phyloP scores from a whole-genome alignment of 2,888 invertebrate genomes.

The Lepidocyrtinus sp. region DNA sequence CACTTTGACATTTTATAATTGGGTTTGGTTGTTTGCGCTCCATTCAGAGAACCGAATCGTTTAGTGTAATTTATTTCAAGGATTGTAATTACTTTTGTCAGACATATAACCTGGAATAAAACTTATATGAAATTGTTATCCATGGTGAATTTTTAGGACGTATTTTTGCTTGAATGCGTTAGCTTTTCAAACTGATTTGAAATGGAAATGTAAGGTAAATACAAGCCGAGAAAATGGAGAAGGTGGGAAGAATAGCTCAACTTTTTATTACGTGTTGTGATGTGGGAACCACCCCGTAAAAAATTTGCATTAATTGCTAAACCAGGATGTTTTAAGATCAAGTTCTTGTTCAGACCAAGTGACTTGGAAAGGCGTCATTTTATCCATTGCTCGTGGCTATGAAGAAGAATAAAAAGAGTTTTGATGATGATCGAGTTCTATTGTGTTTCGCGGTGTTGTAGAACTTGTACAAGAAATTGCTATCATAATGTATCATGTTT shows the following conservation, averaged over 20 bases:
- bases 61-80: no score
- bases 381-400: no score
- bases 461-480: neutral
- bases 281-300: constrained; percentile 58
- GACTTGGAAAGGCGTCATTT: neutral
- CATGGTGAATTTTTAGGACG: no score
- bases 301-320: constrained; percentile 63
- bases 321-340: constrained; percentile 9
- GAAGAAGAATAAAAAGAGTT: no score
- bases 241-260: constrained; percentile 14
- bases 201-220: constrained; percentile 43
- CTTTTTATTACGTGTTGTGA: constrained; percentile 31
- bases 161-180: no score
- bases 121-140: no score
- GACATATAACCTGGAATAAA: no score
- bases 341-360: neutral
- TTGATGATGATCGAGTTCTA: no score
- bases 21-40: no score
- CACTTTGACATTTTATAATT: no score
- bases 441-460: neutral
- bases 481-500: neutral
- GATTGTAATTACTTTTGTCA: no score
- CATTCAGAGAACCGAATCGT: no score
- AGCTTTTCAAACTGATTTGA: constrained; percentile 40
- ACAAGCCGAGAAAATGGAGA: neutral